A percentile compares a stretch with the other conserved stretches of the same genome.
Conservation (phyloP, 2,888 invertebrate genomes). For the Leistus spinibarbis region DNA sequence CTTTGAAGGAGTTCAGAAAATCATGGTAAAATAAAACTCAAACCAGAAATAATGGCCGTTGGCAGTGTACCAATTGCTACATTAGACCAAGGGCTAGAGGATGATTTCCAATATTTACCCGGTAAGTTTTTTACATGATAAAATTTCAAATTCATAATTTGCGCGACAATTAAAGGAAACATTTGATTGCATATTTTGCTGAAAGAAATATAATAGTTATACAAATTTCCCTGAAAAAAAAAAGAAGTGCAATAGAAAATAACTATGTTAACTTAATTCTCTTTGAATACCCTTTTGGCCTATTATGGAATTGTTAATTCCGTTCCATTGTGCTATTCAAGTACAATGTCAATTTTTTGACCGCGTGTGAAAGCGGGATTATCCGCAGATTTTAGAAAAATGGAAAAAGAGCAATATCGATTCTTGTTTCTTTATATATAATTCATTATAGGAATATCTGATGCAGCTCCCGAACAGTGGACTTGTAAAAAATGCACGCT, state of each 20-base stretch:
- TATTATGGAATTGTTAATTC: too few species aligned
- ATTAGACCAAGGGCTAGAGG: constrained; percentile 72
- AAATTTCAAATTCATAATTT: background rate
- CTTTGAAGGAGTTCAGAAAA: constrained; percentile 42
- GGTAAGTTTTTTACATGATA: constrained; percentile 54
- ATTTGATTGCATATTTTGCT: too few species aligned
- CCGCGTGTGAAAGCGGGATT: too few species aligned
- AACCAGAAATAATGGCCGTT: constrained; percentile 55
- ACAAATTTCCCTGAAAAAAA: too few species aligned
- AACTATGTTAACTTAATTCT: too few species aligned
- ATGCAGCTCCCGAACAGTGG: constrained; percentile 64
- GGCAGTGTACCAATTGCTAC: constrained; percentile 67
- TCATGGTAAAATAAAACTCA: constrained; percentile 51
- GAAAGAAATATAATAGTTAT: too few species aligned
- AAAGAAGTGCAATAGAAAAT: too few species aligned
- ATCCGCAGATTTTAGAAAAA: too few species aligned
- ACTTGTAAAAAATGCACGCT: constrained; percentile 88
- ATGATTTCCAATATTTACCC: constrained; percentile 69
- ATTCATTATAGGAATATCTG: constrained; percentile 6
- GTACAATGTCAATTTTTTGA: too few species aligned
- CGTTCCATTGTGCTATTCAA: too few species aligned
- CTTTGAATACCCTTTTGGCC: too few species aligned
- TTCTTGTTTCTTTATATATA: background rate
- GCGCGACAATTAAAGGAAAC: too few species aligned
- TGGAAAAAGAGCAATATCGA: background rate